A percentile compares a stretch with the other conserved stretches of the same genome.
Evolutionary conservation across 2,797 vertebrate genomes (phyloP).

Genomic region (Columba guinea): DNA sequence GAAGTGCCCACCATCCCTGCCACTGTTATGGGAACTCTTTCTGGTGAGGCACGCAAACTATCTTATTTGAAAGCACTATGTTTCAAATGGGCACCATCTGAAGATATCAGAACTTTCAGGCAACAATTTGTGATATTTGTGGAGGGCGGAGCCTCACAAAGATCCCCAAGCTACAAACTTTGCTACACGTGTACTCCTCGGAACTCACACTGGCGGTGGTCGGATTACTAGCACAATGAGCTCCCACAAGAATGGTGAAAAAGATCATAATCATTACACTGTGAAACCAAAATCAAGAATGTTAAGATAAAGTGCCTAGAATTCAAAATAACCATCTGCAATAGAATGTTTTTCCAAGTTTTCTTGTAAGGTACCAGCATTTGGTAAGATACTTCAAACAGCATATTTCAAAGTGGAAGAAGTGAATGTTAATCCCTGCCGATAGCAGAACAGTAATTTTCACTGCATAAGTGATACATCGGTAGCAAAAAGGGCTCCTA

Average conservation of each 20-base stretch:
- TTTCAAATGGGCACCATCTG: neutral
- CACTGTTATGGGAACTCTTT: rapidly evolving
- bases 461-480: neutral
- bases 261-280: neutral
- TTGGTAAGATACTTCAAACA: slow-evolving; percentile 39
- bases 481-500: slow-evolving; percentile 7
- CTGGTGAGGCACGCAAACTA: neutral
- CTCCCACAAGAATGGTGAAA: neutral
- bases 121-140: neutral
- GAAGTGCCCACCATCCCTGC: neutral
- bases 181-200: neutral
- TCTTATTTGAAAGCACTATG: neutral
- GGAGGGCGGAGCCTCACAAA: neutral
- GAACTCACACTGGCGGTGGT: neutral
- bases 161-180: neutral
- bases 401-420: slow-evolving; percentile 33
- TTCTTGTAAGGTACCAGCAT: neutral
- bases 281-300: neutral
- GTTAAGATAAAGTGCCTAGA: neutral
- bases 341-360: neutral
- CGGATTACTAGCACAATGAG: neutral
- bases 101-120: neutral
- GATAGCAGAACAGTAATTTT: slow-evolving; percentile 22
- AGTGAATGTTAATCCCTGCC: slow-evolving; percentile 21
- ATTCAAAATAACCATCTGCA: neutral